Conservation (phyloP, 2,113 vertebrate species). For the Leptosomus discolor region DNA sequence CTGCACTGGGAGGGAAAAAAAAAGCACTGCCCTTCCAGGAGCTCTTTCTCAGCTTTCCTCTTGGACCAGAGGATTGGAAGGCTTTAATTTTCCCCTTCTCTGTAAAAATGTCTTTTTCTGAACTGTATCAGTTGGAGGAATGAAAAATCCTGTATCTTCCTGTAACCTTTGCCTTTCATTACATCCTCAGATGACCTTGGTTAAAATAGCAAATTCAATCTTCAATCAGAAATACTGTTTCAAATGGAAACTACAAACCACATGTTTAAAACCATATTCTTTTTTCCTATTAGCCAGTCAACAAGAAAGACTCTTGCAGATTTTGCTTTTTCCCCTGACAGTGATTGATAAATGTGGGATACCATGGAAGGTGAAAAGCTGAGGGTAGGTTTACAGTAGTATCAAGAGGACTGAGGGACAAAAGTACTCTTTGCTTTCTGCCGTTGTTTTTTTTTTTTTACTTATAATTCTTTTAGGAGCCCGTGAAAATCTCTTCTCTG, state of each 20-base stretch:
- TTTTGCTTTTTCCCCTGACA: neutral
- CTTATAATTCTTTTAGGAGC: neutral
- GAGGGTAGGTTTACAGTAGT: neutral
- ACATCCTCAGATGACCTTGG: neutral
- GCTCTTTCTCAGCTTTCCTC: neutral
- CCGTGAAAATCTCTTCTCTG: neutral
- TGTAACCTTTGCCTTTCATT: neutral
- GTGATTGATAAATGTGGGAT: neutral
- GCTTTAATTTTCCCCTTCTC: neutral
- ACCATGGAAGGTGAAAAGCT: neutral
- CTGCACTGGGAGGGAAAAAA: accelerated
- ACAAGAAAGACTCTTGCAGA: neutral
- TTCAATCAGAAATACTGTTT: neutral
- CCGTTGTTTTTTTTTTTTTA: no score
- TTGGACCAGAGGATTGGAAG: neutral
- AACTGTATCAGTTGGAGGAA: neutral
- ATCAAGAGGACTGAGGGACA: neutral
- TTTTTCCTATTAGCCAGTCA: neutral
- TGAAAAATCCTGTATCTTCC: neutral
- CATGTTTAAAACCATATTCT: neutral
- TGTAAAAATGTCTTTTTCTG: neutral
- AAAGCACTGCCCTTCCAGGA: neutral
- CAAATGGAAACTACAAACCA: neutral
- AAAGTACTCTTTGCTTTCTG: neutral
- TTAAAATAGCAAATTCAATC: neutral